These are phyloP conservation scores for Nymphalis urticae DNA, from an alignment of 2,888 invertebrate genomes.

Conservation along the genomic window DNA sequence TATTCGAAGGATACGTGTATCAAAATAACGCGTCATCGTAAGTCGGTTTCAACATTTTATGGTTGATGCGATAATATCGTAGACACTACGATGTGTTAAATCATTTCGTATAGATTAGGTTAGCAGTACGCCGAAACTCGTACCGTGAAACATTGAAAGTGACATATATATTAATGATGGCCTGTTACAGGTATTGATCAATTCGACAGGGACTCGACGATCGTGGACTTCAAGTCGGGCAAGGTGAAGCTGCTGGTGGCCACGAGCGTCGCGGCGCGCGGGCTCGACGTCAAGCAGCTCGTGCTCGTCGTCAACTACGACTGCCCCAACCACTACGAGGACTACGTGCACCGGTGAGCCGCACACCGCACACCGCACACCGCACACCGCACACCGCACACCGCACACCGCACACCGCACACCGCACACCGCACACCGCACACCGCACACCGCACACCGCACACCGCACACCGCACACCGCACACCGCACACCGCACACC, in stretches of 20 bases:
- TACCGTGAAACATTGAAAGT: slow-evolving; percentile 7
- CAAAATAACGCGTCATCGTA: no score
- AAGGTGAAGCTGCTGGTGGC: slow-evolving; percentile 96
- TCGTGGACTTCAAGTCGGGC: slow-evolving; percentile 97
- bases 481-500: no score
- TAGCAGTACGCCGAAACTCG: slow-evolving; percentile 23
- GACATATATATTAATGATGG: slow-evolving; percentile 65
- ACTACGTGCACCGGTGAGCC: slow-evolving; percentile 94
- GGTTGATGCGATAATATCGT: no score
- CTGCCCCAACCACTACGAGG: slow-evolving; percentile 99
- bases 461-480: no score
- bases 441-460: no score
- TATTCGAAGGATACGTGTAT: no score
- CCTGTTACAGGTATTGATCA: slow-evolving; percentile 94
- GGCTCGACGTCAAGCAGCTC: slow-evolving; percentile 98
- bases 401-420: no score
- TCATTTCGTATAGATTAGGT: neutral
- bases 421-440: no score
- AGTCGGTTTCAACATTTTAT: no score
- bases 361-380: no score
- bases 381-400: no score
- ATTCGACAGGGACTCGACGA: slow-evolving; percentile 98
- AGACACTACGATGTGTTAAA: neutral
- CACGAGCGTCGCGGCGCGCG: slow-evolving; percentile 98
- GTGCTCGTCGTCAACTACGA: slow-evolving; percentile 99